phyloP scores from a whole-genome alignment of 2,797 vertebrate species.

The Thamnophis elegans region DNA sequence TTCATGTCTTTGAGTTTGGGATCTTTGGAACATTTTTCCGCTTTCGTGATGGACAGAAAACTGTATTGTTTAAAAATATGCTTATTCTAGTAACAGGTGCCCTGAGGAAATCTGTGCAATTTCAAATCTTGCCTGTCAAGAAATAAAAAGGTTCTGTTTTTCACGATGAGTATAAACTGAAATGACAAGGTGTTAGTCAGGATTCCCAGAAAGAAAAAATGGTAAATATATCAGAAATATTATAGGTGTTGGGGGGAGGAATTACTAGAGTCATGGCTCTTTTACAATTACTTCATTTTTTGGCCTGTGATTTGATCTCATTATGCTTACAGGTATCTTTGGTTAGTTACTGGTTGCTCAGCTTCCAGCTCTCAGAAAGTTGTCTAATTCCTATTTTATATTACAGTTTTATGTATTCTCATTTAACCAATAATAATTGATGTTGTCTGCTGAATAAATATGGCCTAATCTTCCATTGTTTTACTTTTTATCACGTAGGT shows the following conservation, averaged over 20 bases:
- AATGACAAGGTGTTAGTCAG: slow-evolving; percentile 21
- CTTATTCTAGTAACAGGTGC: slow-evolving; percentile 17
- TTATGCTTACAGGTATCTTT: background rate
- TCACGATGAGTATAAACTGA: slow-evolving; percentile 6
- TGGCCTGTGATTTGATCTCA: background rate
- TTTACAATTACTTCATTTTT: background rate
- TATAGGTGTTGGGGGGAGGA: accelerated
- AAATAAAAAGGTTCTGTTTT: slow-evolving; percentile 34
- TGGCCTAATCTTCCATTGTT: background rate
- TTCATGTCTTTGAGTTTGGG: slow-evolving; percentile 46
- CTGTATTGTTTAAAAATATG: slow-evolving; percentile 26
- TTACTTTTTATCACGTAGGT: background rate
- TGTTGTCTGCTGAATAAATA: background rate
- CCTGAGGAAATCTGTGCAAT: slow-evolving; percentile 5
- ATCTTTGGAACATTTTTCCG: slow-evolving; percentile 35
- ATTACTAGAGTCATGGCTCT: background rate
- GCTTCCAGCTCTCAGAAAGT: background rate
- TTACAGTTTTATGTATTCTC: background rate
- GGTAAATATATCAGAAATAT: background rate
- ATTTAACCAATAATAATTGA: background rate
- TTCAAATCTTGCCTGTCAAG: slow-evolving; percentile 33
- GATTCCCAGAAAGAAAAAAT: background rate
- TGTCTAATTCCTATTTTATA: background rate
- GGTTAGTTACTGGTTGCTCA: background rate
- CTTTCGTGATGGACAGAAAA: slow-evolving; percentile 29